phyloP scores from a whole-genome alignment of 2,113 vertebrate genomes.

The Strix uralensis region DNA sequence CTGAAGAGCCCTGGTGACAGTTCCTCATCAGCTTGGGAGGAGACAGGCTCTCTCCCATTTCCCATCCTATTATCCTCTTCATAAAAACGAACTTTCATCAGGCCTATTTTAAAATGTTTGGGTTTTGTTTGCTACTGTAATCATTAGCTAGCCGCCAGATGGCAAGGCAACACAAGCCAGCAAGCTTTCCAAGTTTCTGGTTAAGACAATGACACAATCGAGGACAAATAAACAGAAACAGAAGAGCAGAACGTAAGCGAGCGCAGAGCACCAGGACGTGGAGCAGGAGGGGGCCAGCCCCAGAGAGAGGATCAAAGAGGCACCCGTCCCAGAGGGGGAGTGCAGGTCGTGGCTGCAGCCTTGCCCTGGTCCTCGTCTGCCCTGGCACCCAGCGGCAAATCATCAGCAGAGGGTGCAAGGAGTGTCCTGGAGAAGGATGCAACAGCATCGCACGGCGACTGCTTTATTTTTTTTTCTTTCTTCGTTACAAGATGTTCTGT shows the following conservation, averaged over 20 bases:
- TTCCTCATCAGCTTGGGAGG: slow-evolving; percentile 6
- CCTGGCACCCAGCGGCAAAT: rapidly evolving
- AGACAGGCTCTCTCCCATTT: background rate
- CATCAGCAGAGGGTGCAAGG: background rate
- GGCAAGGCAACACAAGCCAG: slow-evolving; percentile 57
- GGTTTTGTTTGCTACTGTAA: slow-evolving; percentile 65
- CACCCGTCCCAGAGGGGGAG: background rate
- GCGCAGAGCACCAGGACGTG: background rate
- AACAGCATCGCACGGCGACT: rapidly evolving
- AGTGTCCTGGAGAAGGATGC: background rate
- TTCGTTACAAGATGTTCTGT: background rate
- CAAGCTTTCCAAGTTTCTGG: slow-evolving; percentile 61
- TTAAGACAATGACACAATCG: slow-evolving; percentile 54
- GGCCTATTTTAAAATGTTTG: slow-evolving; percentile 38
- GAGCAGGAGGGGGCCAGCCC: background rate
- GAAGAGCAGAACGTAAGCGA: background rate
- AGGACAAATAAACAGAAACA: slow-evolving; percentile 72
- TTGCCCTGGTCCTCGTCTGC: background rate
- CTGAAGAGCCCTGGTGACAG: background rate
- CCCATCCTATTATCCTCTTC: background rate
- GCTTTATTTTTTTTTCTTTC: background rate
- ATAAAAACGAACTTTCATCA: slow-evolving; percentile 44
- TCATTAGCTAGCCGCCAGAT: slow-evolving; percentile 56
- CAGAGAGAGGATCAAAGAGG: background rate
- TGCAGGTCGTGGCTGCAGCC: background rate